phyloP scores from a whole-genome alignment of 2,888 invertebrate genomes.

The Tolmerus cingulatus region DNA sequence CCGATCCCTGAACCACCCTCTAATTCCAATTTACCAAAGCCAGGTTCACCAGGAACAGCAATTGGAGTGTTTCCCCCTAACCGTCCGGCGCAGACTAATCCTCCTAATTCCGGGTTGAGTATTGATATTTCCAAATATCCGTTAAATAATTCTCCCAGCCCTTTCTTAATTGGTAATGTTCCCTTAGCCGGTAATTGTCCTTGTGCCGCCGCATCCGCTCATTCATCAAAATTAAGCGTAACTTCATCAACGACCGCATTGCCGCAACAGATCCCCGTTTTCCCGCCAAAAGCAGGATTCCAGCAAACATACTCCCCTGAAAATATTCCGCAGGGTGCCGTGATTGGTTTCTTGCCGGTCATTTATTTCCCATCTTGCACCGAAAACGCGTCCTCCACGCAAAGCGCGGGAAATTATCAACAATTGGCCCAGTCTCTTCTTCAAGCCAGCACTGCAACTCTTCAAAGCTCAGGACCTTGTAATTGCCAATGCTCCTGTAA shows the following conservation, averaged over 20 bases:
- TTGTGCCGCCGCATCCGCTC: conserved; percentile 68
- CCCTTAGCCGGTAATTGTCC: conserved; percentile 71
- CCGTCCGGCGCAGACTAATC: conserved; percentile 54
- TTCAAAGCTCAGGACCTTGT: conserved; percentile 4
- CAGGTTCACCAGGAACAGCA: conserved; percentile 55
- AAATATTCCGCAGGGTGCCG: conserved; percentile 67
- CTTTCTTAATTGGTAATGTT: conserved; percentile 68
- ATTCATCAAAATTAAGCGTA: conserved; percentile 63
- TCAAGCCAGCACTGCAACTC: not conserved
- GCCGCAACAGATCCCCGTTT: conserved; percentile 58
- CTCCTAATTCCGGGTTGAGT: conserved; percentile 54
- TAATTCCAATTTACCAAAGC: conserved; percentile 54
- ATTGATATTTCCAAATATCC: conserved; percentile 49
- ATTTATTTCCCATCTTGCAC: conserved; percentile 76
- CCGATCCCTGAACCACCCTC: conserved; percentile 52
- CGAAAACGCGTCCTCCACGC: conserved; percentile 57
- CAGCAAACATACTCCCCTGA: conserved; percentile 57
- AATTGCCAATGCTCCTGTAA: conserved; percentile 38
- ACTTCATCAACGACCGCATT: conserved; percentile 56
- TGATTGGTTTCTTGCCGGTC: conserved; percentile 75
- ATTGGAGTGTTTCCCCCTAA: conserved; percentile 66
- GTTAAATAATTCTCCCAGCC: conserved; percentile 64
- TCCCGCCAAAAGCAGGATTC: conserved; percentile 58
- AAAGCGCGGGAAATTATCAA: conserved; percentile 57
- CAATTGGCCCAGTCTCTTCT: not conserved